Conservation (phyloP, 2,888 invertebrate genomes). For the Diarsia mendica region DNA sequence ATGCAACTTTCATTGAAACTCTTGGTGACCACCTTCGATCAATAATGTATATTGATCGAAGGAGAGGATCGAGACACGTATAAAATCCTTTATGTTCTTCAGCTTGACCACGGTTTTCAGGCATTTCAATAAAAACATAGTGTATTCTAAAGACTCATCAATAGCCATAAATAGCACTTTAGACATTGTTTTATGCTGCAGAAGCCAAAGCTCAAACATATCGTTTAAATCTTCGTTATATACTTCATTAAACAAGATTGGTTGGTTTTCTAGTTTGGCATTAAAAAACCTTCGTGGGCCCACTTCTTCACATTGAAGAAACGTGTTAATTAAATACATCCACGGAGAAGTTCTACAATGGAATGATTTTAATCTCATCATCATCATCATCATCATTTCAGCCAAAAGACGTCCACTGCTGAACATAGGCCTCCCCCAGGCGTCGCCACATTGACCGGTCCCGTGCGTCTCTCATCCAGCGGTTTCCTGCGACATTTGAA, state of each 20-base stretch:
- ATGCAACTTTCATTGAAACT: conserved; percentile 22
- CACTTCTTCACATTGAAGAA: conserved; percentile 37
- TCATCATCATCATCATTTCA: no score
- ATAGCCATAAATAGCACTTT: conserved; percentile 24
- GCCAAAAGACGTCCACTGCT: no score
- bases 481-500: no score
- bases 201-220: conserved; percentile 28
- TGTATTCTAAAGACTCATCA: conserved; percentile 39
- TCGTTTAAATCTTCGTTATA: not conserved
- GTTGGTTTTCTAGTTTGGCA: conserved; percentile 38
- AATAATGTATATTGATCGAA: no score
- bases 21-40: conserved; percentile 22
- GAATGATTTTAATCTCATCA: conserved; percentile 32
- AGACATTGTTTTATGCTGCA: conserved; percentile 10
- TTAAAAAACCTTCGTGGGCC: conserved; percentile 47
- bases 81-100: conserved; percentile 26
- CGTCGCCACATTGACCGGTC: no score
- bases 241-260: conserved; percentile 30
- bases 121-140: conserved; percentile 41
- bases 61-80: no score
- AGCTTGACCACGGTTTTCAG: conserved; percentile 20
- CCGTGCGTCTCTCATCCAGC: no score
- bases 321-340: conserved; percentile 42
- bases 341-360: conserved; percentile 32
- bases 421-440: no score